Evolutionary conservation across 2,888 invertebrate genomes (phyloP), one percentile per base, ranked within the genome.

Genomic region (Rotaria macrura): DNA sequence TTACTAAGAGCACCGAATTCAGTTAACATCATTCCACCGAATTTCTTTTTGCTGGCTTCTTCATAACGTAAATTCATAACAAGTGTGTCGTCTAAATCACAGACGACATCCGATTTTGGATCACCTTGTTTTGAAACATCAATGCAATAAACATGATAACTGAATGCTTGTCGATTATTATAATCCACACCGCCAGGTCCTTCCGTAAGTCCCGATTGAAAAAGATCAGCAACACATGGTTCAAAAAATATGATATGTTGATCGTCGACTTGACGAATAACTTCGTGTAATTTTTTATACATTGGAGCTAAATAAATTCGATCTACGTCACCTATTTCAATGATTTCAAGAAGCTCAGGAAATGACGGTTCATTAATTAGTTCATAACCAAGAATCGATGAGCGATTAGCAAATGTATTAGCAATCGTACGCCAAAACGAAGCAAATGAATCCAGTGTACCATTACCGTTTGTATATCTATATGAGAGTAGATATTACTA

Each of bases 311-410:
- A 43, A 79, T 79, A 79, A 14, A 43, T 10, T 25, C 79, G 79
- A 79, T 79, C 79, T 1, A 79, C 79, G 1, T 43, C 2, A 1
- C 79, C 79, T 4, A 79, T 2, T 79, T 43, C 17, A 20, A 79
- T 14, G 6, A 17, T 43, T 38, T 79, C 43, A 79, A 43, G 10
- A 43, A 79, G 40, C 10, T 43, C 20, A 14, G 79, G 4, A 38
- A 84, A 34, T 52, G 54, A 87, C 52, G 89, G 89, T 85, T 89
- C 89, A 84, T 89, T 89, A 40, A 89, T 87, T 43, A 89, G 84
- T 85, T 89, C 89, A 85, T 89, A 89, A 14, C 89, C 89, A 12
- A 89, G 85, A 14, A 89, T 87, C 84, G 86, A 87, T 20, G 84
- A 84, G n/a, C 85, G 83, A 38, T 85, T 65, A 38, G 86, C 85